These are phyloP conservation scores for Cynaeus angustus DNA, from an alignment of 2,888 invertebrate genomes.

Conservation along the genomic window DNA sequence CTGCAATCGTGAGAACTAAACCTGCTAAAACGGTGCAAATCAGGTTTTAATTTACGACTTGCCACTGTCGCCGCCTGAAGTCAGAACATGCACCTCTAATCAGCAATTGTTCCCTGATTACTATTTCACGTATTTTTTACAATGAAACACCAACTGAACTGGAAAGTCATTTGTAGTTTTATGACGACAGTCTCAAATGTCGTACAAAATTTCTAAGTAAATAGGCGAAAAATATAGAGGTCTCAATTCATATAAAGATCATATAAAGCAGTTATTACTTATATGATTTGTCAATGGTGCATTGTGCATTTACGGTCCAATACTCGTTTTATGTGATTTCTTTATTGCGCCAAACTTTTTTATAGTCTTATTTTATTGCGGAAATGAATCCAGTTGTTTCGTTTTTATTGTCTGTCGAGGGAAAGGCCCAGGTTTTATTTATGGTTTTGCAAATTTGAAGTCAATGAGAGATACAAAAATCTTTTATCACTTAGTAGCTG, in stretches of 20 bases:
- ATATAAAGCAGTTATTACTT: slow-evolving; percentile 37
- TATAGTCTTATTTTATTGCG: slow-evolving; percentile 16
- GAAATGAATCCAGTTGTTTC: slow-evolving; percentile 32
- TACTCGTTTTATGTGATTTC: slow-evolving; percentile 23
- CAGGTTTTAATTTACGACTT: slow-evolving; percentile 35
- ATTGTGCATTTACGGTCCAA: slow-evolving; percentile 39
- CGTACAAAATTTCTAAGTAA: slow-evolving; percentile 37
- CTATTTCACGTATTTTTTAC: neutral
- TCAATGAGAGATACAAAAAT: neutral
- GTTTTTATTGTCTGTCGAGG: slow-evolving; percentile 21
- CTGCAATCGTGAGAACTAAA: slow-evolving; percentile 41
- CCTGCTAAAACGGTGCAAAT: slow-evolving; percentile 33
- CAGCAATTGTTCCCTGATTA: slow-evolving; percentile 13
- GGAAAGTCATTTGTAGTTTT: slow-evolving; percentile 22
- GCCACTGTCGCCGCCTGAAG: slow-evolving; percentile 24
- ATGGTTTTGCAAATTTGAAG: neutral
- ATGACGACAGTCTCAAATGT: slow-evolving; percentile 27
- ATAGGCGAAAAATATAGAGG: slow-evolving; percentile 2
- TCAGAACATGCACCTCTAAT: slow-evolving; percentile 35
- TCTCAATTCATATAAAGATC: slow-evolving; percentile 29
- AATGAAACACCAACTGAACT: slow-evolving; percentile 2
- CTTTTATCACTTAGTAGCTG: too few relatives aligned
- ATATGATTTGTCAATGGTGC: slow-evolving; percentile 42
- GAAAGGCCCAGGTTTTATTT: neutral
- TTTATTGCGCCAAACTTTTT: slow-evolving; percentile 32